Base-by-base conservation (phyloP, 2,797 vertebrate genomes). In the Gallinago nigripennis region DNA sequence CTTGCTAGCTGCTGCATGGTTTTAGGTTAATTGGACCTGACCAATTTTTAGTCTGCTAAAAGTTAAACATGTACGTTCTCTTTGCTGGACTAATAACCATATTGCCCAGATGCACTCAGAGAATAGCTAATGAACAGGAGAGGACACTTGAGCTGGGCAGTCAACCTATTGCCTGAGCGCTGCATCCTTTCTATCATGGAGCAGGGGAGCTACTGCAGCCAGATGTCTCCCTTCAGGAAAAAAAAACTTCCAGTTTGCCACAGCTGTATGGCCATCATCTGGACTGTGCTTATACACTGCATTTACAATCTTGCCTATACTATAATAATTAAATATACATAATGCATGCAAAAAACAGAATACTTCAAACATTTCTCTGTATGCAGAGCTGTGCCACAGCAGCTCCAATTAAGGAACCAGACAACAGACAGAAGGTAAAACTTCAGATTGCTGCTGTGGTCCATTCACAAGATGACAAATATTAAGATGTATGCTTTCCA, bases 21-120 rank as follows among this genome's bases (percentile, higher is more conserved):
- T 92, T 94, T 70, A 80, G 89, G 19, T 70, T 85, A 90, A 82
- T 65, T 83, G 41, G 27, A 87, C n/a, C 6, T 87, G 71, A 94
- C 35, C 57, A n/a, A n/a, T n/a, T n/a, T n/a, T n/a, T n/a, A 94
- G 41, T 60, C 84, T 82, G 75, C 53, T 72, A 82, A 86, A 37
- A 50, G 64, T 92, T 69, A 46, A 94, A 65, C 50, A 85, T 10
- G 37, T 37, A 37, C 0, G 0, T 41, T 18, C 54, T 86, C 33
- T 73, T 79, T 65, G 50, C 30, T 75, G 60, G 20, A 58, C 45
- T 90, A 91, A 72, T 43, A 75, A 30, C 18, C 54, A 41, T 54
- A 73, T 46, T 71, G 33, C 80, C 41, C 65, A 64, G 50, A 53
- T 30, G 7, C 39, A 60, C 35, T 75, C 19, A 50, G 0, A 57